Evolutionary conservation across 2,888 invertebrate genomes (phyloP), one percentile per base, ranked within the genome.

Genomic region (Drosophila mercatorum): DNA sequence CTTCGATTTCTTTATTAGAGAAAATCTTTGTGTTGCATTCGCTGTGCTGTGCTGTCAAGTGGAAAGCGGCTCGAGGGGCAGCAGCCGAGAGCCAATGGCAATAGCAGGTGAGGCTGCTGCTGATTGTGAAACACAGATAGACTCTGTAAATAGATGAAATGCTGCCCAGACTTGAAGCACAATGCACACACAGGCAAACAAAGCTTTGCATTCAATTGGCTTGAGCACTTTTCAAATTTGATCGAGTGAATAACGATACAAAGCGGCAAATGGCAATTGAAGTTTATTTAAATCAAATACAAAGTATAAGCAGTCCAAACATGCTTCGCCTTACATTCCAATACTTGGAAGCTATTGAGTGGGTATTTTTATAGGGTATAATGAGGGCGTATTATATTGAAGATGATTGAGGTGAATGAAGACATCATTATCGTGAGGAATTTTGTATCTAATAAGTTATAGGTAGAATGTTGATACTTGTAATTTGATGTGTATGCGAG

Each of bases 121-220:
- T 66, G 74, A 78, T 74, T 71, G 77, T 75, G 74, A 69, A 78
- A 88, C 78, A 88, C 78, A 78, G 79, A 86, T 81, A 88, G 79
- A 86, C 87, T 83, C 79, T 64, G 79, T 81, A 84, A 88, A 86
- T 69, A 86, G 73, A 83, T 79, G 81, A 81, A 88, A 84, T 84
- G 79, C 59, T 83, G 84, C 67, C 41, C 74, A 51, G 57, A 44
- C 44, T 44, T 60, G 70, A 63, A 63, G 46, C 41, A 14, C 11
- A 46, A 49, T 65, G 58, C 66, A 73, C 59, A 70, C 49, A 46
- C 47, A 68, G 67, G 57, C 65, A 67, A 52, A 53, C 60, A 52
- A 12, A 31, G 51, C 60, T 38, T 47, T 6, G 22, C 53, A 53
- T 60, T 88, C 81, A 84, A 84, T 84, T 88, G 83, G 74, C 76